phyloP scores from a whole-genome alignment of 2,113 vertebrate species.

The Conger conger region DNA sequence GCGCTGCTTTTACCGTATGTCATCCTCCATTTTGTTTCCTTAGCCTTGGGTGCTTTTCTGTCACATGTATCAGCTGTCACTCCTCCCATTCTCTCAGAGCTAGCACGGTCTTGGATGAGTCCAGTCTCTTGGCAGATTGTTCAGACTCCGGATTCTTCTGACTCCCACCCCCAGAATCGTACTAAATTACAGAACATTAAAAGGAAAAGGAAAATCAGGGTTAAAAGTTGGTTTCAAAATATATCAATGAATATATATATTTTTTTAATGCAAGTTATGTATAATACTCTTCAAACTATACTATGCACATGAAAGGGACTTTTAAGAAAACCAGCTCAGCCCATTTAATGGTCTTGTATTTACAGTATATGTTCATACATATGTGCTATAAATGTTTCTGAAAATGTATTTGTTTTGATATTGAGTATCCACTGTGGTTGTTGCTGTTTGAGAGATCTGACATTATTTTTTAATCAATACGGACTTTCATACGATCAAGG shows the following conservation, averaged over 20 bases:
- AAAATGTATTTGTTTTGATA: background rate
- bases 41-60: background rate
- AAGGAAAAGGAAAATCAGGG: background rate
- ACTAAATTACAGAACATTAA: background rate
- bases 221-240: too few relatives aligned
- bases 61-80: background rate
- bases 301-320: background rate
- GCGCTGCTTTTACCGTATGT: background rate
- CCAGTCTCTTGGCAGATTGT: background rate
- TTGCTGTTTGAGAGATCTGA: background rate
- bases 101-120: background rate
- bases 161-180: background rate
- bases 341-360: background rate
- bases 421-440: too few relatives aligned
- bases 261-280: too few relatives aligned
- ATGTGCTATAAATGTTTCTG: background rate
- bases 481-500: background rate
- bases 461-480: background rate
- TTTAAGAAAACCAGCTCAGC: background rate
- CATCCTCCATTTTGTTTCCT: background rate
- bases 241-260: too few relatives aligned
- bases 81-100: background rate
- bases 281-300: too few relatives aligned
- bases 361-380: background rate
- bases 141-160: background rate